Evolutionary conservation across 2,113 vertebrate genomes (phyloP), one percentile per base, ranked within the genome.

Genomic region (Raphicerus campestris): DNA sequence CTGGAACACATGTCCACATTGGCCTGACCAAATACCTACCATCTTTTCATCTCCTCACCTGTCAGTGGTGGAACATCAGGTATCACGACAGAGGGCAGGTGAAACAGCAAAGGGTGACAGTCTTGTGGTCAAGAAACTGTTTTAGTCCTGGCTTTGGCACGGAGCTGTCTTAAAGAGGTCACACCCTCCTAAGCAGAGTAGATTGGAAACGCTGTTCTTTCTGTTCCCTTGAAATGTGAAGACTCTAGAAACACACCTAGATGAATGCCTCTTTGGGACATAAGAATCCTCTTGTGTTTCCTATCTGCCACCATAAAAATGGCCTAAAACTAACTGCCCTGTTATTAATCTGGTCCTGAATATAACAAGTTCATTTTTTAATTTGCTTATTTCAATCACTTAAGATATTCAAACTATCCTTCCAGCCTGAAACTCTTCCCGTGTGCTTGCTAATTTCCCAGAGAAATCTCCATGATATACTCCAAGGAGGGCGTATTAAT

Each of bases 371-470:
- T 83, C 86, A 56, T 83, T 95, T 94, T 81, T 77, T 61, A 88
- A 89, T 95, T 35, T 96, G 53, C 45, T 80, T 97, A 90, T 92
- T 93, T 92, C 78, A 89, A 75, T 96, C 60, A 70, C n/a, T 92
- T 95, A 82, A 83, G n/a, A 89, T 78, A 95, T 35, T 92, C 66
- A 63, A 78, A 89, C 88, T 61, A 89, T 3, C 26, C 70, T 73
- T 89, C 53, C 32, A 47, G 35, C 32, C 86, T 55, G 45, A 90
- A 91, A 55, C 28, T 90, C 58, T 92, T 60, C 75, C 75, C 49
- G 73, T 60, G 75, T 30, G 82, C 88, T 91, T 93, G 45, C 92
- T 82, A 90, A 97, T 96, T 96, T 91, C 92, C 96, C 82, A 93
- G 84, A 47, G 55, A 92, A 97, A 83, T 94, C 47, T 84, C 8